These are phyloP conservation scores for Chaetodon trifasciatus DNA, from an alignment of 2,797 vertebrate species.

Conservation along the genomic window DNA sequence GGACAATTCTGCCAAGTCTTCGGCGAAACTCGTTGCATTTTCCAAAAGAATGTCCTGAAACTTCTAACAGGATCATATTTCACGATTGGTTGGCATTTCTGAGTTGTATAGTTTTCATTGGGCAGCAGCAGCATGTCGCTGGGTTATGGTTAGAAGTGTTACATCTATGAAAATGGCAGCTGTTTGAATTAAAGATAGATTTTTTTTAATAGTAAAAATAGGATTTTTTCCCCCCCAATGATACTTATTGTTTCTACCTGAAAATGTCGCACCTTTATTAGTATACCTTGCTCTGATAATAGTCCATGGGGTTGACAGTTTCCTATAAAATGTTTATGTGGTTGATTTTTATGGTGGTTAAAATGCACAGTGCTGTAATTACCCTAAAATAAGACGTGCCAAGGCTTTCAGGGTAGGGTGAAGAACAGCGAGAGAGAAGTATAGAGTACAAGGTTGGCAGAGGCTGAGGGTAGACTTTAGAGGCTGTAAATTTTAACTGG, in stretches of 20 bases:
- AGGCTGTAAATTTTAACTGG: slow-evolving; percentile 39
- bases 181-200: background rate
- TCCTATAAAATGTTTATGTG: slow-evolving; percentile 6
- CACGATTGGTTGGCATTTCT: background rate
- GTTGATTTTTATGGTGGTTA: slow-evolving; percentile 27
- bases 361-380: slow-evolving; percentile 30
- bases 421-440: slow-evolving; percentile 10
- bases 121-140: too few species aligned
- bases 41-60: background rate
- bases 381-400: slow-evolving; percentile 24
- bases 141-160: background rate
- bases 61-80: background rate
- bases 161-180: background rate
- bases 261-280: background rate
- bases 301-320: background rate
- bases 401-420: background rate
- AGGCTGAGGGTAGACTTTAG: slow-evolving; percentile 21
- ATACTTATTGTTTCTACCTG: background rate
- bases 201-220: background rate
- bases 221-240: background rate
- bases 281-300: background rate
- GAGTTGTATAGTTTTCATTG: background rate
- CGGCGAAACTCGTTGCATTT: background rate
- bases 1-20: too few species aligned
- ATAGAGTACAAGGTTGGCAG: background rate